A percentile compares a stretch with the other conserved stretches of the same genome.
These are phyloP conservation scores for Nephrotoma flavescens DNA, from an alignment of 2,888 invertebrate genomes.

Conservation along the genomic window DNA sequence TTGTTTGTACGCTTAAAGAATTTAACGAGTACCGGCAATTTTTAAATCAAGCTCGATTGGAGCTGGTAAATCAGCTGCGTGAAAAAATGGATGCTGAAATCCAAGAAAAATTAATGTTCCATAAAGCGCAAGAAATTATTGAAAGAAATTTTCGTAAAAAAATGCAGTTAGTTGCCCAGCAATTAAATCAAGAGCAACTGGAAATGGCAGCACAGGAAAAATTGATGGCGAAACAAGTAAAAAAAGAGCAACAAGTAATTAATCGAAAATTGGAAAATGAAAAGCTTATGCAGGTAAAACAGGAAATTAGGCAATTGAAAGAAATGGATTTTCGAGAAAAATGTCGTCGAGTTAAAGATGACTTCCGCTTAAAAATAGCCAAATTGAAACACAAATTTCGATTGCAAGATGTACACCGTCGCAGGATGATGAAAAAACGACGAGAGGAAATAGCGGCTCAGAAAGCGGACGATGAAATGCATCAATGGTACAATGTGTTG, in stretches of 20 bases:
- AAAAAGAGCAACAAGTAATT: not conserved
- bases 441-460: not conserved
- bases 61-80: conserved; percentile 30
- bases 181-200: not conserved
- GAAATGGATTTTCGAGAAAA: not conserved
- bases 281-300: not conserved
- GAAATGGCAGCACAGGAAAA: not conserved
- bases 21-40: conserved; percentile 49
- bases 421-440: not conserved
- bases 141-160: not conserved
- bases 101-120: not conserved
- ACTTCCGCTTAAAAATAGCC: not conserved
- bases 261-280: not conserved
- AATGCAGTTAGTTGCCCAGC: not conserved
- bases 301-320: not conserved
- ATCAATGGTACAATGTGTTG: not conserved
- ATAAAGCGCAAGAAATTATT: not conserved
- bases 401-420: not conserved
- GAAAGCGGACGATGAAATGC: not conserved
- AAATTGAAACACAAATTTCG: not conserved
- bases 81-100: not conserved
- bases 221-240: not conserved
- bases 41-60: conserved; percentile 40
- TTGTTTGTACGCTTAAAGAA: conserved; percentile 45
- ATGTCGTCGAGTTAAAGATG: not conserved